Conservation (phyloP, 2,888 invertebrate genomes). For the Netelia inedita region DNA sequence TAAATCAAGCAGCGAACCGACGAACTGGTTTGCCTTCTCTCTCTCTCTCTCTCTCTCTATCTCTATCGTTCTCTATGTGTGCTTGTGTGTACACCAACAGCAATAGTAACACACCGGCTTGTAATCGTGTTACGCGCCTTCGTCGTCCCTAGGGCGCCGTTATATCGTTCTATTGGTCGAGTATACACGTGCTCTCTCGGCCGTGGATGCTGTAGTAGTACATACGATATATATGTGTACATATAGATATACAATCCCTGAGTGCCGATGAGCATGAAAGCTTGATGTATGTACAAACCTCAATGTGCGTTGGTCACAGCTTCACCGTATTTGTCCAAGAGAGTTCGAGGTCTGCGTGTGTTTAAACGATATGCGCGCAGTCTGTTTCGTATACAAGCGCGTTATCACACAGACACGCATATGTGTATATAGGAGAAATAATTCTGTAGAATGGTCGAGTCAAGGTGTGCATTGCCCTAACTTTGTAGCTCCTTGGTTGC, state of each 20-base stretch:
- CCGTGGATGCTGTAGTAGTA: constrained; percentile 34
- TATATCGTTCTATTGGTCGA: constrained; percentile 75
- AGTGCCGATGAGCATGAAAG: neutral
- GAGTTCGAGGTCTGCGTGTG: neutral
- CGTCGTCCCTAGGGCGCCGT: constrained; percentile 80
- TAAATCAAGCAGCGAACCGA: constrained; percentile 82
- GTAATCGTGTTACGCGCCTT: constrained; percentile 82
- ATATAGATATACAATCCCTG: constrained; percentile 19
- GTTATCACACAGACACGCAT: neutral
- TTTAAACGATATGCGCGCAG: too few species aligned
- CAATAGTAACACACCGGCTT: constrained; percentile 69
- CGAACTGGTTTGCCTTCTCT: constrained; percentile 72
- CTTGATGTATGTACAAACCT: constrained; percentile 25
- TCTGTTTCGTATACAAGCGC: too few species aligned
- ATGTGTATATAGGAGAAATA: constrained; percentile 37
- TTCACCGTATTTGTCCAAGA: neutral
- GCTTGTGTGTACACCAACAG: neutral
- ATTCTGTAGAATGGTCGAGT: neutral
- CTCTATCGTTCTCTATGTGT: neutral
- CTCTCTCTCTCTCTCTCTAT: neutral
- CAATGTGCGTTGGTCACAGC: constrained; percentile 6
- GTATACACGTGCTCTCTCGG: constrained; percentile 50
- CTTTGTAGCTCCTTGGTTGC: neutral
- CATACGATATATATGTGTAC: constrained; percentile 23
- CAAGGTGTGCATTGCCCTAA: neutral